A percentile compares a stretch with the other conserved stretches of the same genome.
Evolutionary conservation across 2,797 vertebrate species (phyloP).

Genomic region (Malurus splendens): DNA sequence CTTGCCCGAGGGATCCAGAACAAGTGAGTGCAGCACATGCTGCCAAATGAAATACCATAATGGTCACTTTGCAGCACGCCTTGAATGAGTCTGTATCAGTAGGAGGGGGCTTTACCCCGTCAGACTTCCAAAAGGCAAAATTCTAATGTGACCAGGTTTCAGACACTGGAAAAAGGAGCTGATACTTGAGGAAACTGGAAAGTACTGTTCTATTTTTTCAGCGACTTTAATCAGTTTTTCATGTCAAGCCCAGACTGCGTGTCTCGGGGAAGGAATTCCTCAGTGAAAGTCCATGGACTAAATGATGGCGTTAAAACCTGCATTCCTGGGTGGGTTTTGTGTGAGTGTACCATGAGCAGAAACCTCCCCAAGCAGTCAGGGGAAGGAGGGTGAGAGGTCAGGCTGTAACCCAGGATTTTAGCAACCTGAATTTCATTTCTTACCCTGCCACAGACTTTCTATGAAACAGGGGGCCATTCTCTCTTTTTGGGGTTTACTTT

Average conservation of each 20-base stretch:
- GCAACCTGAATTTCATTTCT: neutral
- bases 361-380: neutral
- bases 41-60: slow-evolving; percentile 30
- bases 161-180: slow-evolving; percentile 3
- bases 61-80: neutral
- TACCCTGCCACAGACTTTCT: neutral
- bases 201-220: neutral
- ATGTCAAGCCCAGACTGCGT: neutral
- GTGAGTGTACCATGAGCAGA: neutral
- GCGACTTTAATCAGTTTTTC: neutral
- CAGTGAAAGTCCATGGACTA: neutral
- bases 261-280: slow-evolving; percentile 17
- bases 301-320: neutral
- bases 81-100: neutral
- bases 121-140: neutral
- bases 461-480: rapidly evolving
- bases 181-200: slow-evolving; percentile 7
- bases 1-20: slow-evolving; percentile 31
- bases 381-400: neutral
- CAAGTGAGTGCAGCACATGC: slow-evolving; percentile 1
- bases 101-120: neutral
- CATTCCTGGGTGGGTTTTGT: neutral
- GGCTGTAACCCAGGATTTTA: neutral
- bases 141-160: neutral
- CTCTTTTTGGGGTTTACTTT: neutral